Base-by-base conservation (phyloP, 2,113 vertebrate species). In the Atlantisia rogersi region DNA sequence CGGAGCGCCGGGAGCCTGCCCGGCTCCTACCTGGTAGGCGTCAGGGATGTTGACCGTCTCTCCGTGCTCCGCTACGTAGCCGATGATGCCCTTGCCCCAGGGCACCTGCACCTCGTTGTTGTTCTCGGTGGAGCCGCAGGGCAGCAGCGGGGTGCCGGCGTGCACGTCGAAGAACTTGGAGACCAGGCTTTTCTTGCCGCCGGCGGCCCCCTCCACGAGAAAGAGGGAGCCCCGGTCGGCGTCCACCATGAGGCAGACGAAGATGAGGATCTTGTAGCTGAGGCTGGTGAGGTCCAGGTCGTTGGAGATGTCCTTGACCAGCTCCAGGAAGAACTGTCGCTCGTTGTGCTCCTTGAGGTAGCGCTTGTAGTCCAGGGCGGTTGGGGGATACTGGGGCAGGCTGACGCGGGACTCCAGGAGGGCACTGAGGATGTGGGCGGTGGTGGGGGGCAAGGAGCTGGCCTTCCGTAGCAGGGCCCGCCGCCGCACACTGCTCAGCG, bases 291-390 rank as follows among this genome's bases (percentile, higher is more conserved):
- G 97, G 96, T 99, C 99, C 98, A 99, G 97, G 97, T 99, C 99
- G 96, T 99, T 99, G 64, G 99, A 99, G 62, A 99, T 99, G 97
- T 99, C 99, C 97, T 99, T 99, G n/a, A 99, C 99, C 35, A 99
- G 98, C 95, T 99, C 99, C 93, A 99, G 97, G 97, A 99, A 99
- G 96, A 99, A 99, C 97, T 99, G 99, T 32, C 99, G 98, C 83
- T 99, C 99, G 78, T 99, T 99, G 95, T 99, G 98, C 94, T 99
- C 98, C 96, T 99, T 99, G 79, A 99, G 99, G 97, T 99, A 98
- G 96, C 99, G 99, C 97, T 99, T 99, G 96, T 99, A 99, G 97
- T 99, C 99, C 94, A 99, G 98, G 67, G 99, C 99, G 6, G 98
- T 99, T 79, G 99, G 99, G n/a, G 99, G 99, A 64, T 99, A 99